These are phyloP conservation scores for Bufo gargarizans DNA, from an alignment of 2,113 vertebrate genomes.

Conservation along the genomic window DNA sequence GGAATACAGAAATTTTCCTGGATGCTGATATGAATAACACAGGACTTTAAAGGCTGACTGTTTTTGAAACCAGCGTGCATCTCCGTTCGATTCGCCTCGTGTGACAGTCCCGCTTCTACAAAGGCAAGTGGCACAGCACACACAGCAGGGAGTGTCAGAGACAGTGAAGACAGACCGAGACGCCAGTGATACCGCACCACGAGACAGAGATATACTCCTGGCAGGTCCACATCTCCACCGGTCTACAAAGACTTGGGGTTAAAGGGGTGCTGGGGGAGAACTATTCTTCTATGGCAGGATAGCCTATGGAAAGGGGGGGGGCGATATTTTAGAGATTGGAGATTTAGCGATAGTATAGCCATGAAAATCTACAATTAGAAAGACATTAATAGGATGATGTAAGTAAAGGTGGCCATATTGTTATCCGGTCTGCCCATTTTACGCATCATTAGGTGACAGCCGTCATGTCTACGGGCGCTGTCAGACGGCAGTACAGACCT, in stretches of 20 bases:
- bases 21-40: not conserved
- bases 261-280: not conserved
- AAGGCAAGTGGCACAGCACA: not conserved
- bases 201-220: not conserved
- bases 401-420: not conserved
- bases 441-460: not conserved
- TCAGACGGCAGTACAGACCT: not conserved
- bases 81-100: not conserved
- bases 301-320: not conserved
- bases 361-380: not conserved
- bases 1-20: not conserved
- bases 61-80: not conserved
- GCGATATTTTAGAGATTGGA: not conserved
- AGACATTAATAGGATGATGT: not conserved
- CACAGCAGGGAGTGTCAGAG: slow-evolving; percentile 2
- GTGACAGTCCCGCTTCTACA: slow-evolving; percentile 16
- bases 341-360: not conserved
- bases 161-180: not conserved
- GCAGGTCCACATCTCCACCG: not conserved
- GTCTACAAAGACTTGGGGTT: not conserved
- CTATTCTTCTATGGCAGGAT: not conserved
- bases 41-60: not conserved
- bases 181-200: not conserved
- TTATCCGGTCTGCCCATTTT: not conserved
- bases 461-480: not conserved